Percentiles rank a stretch among this genome's conserved stretches.
phyloP scores from a whole-genome alignment of 2,888 invertebrate genomes.

The Caenorhabditis afra region DNA sequence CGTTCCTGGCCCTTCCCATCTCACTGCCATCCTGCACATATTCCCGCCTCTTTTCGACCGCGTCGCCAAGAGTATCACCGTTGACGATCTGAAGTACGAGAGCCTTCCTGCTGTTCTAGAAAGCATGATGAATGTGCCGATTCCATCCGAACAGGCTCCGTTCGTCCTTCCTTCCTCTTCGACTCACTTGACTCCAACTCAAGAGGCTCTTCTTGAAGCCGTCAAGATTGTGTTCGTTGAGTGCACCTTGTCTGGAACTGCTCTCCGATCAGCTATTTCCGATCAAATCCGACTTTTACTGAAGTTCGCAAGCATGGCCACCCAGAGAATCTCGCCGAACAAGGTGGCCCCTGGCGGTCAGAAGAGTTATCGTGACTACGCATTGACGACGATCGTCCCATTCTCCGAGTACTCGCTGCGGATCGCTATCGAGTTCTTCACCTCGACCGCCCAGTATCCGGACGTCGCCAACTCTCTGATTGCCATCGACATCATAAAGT shows the following conservation, averaged over 20 bases:
- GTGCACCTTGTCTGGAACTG: slow-evolving; percentile 57
- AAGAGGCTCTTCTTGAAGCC: slow-evolving; percentile 90
- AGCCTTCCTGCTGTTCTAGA: slow-evolving; percentile 65
- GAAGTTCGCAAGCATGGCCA: slow-evolving; percentile 80
- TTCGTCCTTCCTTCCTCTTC: slow-evolving; percentile 87
- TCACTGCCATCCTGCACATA: slow-evolving; percentile 94
- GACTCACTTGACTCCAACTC: slow-evolving; percentile 89
- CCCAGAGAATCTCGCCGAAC: slow-evolving; percentile 60
- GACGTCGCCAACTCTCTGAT: slow-evolving; percentile 87
- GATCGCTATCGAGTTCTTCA: slow-evolving; percentile 87
- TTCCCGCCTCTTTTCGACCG: slow-evolving; percentile 90
- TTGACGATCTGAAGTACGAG: slow-evolving; percentile 65
- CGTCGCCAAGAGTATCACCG: slow-evolving; percentile 61
- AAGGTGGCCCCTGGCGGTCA: slow-evolving; percentile 60
- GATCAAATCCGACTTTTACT: slow-evolving; percentile 82
- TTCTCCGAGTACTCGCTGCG: slow-evolving; percentile 89
- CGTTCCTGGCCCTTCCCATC: slow-evolving; percentile 93
- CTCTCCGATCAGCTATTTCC: slow-evolving; percentile 77
- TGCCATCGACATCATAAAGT: slow-evolving; percentile 86
- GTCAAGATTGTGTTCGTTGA: slow-evolving; percentile 90
- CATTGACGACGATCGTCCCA: slow-evolving; percentile 89
- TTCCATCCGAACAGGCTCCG: slow-evolving; percentile 88
- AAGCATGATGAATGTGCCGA: slow-evolving; percentile 88
- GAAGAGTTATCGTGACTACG: slow-evolving; percentile 84
- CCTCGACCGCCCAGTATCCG: slow-evolving; percentile 86